Evolutionary conservation across 1,140 invertebrate species (phyloP), one percentile per base, ranked within the genome.

Genomic region (Drosophila sp.): DNA sequence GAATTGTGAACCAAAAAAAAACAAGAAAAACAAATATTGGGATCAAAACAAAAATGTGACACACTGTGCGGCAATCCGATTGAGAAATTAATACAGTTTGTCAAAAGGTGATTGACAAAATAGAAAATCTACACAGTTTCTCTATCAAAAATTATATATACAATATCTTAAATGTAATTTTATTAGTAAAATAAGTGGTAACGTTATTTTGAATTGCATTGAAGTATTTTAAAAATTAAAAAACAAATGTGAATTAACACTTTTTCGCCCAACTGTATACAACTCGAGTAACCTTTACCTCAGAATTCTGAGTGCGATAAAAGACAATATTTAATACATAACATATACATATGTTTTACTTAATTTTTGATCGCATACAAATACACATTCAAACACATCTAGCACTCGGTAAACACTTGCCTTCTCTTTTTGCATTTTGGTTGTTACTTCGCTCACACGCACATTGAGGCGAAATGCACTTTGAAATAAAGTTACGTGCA

Each of bases 401-500:
- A 56, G 65, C 45, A 16, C 34, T 63, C 25, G 25, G 45, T 65
- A 43, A 13, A 13, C 62, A 38, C 45, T 48, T 13, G 38, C 43
- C n/a, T 46, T 8, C 50, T 16, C 21, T 13, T 13, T 38, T 13
- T n/a, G 9, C 36, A 13, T 18, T 14, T 13, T 48, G 40, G 25
- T 57, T 48, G 57, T 48, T 36, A 51, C 54, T 66, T 66, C 62
- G 43, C 57, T 78, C 77, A 64, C 67, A 45, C 50, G 29, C 48
- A 51, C 16, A 72, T n/a, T 40, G 27, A 16, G 48, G 36, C 50
- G 13, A 41, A 74, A 83, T 87, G 83, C 82, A 89, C 72, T 86
- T 86, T 66, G 61, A 89, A 78, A 86, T 82, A 87, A 78, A 87
- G 82, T 89, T 82, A 83, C 83, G 79, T 89, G 79, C 81, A 64